phyloP scores from a whole-genome alignment of 2,797 vertebrate species.

The Bradypus variegatus region DNA sequence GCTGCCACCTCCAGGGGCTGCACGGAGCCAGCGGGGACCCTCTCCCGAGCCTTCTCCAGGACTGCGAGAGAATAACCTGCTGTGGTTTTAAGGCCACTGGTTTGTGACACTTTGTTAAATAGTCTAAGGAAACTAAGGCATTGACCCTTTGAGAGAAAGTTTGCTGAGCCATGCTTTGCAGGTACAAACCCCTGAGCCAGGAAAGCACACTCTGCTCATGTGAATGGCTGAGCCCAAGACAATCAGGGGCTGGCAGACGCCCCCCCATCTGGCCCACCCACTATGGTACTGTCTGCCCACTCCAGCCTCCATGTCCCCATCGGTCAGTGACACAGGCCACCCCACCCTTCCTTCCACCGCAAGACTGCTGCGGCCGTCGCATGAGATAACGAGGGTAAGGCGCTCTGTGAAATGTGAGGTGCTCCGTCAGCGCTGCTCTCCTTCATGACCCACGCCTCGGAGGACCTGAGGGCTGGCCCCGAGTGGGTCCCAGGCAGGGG shows the following conservation, averaged over 20 bases:
- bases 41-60: no score
- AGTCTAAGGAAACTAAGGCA: no score
- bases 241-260: fast-evolving
- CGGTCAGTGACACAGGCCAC: background rate
- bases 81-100: no score
- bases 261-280: background rate
- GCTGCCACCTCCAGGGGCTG: no score
- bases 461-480: fast-evolving
- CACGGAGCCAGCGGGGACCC: no score
- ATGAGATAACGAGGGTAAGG: fast-evolving
- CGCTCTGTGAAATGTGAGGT: fast-evolving
- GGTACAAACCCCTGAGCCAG: background rate
- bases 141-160: background rate
- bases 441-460: background rate
- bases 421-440: no score
- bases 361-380: background rate
- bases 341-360: fast-evolving
- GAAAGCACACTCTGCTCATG: no score
- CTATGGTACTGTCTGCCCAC: background rate
- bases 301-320: background rate
- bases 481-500: background rate
- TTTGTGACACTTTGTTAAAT: no score
- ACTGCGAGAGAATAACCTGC: no score
- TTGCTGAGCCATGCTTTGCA: background rate
- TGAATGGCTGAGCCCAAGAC: no score